Conservation (phyloP, 2,797 vertebrate species). For the Pelodytes ibericus region DNA sequence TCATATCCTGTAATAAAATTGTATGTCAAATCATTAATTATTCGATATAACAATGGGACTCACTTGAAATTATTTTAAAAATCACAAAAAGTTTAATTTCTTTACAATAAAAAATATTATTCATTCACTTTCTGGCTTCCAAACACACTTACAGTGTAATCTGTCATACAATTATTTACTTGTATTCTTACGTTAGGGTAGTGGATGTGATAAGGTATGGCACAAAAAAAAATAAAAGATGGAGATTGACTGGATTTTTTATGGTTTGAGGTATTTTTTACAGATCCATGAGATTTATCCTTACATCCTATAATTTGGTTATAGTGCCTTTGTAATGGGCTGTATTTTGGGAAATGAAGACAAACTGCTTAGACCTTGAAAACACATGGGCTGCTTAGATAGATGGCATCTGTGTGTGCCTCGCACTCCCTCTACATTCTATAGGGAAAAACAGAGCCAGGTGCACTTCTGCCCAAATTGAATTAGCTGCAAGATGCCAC, state of each 20-base stretch:
- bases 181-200: too few relatives aligned
- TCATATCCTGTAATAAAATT: too few relatives aligned
- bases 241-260: slow-evolving; percentile 36
- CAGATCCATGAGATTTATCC: slow-evolving; percentile 79
- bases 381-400: slow-evolving; percentile 79
- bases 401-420: slow-evolving; percentile 77
- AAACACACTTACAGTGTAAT: slow-evolving; percentile 63
- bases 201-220: background rate
- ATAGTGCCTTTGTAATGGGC: slow-evolving; percentile 74
- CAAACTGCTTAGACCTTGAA: slow-evolving; percentile 93
- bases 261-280: slow-evolving; percentile 65
- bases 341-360: slow-evolving; percentile 93
- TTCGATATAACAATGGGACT: too few relatives aligned
- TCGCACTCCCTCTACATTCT: slow-evolving; percentile 84
- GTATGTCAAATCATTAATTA: too few relatives aligned
- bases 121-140: slow-evolving; percentile 66
- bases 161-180: too few relatives aligned
- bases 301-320: slow-evolving; percentile 86
- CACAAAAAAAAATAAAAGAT: slow-evolving; percentile 26
- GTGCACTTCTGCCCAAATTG: slow-evolving; percentile 99
- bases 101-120: slow-evolving; percentile 16
- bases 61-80: too few relatives aligned
- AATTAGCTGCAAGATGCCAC: slow-evolving; percentile 99
- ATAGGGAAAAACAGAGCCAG: slow-evolving; percentile 99
- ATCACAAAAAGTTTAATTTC: too few relatives aligned